phyloP scores from a whole-genome alignment of 2,113 vertebrate genomes.

The Macaca nemestrina region DNA sequence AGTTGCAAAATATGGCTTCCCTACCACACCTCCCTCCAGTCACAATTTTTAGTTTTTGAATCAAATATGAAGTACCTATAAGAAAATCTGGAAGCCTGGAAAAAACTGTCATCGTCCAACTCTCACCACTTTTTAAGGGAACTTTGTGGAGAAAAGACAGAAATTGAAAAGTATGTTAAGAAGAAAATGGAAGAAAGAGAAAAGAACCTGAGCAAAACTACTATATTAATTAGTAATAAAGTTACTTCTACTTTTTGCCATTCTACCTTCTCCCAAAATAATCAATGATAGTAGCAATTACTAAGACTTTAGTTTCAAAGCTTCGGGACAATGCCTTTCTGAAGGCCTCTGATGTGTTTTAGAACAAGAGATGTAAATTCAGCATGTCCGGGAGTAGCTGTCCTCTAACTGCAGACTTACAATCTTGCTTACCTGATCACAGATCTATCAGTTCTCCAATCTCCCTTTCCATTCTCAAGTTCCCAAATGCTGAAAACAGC shows the following conservation, averaged over 20 bases:
- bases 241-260: neutral
- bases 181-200: neutral
- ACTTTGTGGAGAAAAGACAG: neutral
- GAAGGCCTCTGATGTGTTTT: neutral
- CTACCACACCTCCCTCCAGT: neutral
- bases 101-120: neutral
- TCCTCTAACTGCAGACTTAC: neutral
- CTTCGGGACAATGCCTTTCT: neutral
- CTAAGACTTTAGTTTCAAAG: conserved; percentile 29
- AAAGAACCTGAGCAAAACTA: neutral
- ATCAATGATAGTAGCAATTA: neutral
- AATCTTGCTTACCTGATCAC: neutral
- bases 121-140: neutral
- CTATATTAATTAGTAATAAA: neutral
- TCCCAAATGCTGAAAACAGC: conserved; percentile 1
- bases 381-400: neutral
- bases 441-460: neutral
- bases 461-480: neutral
- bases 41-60: neutral
- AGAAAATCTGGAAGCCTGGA: neutral
- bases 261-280: conserved; percentile 48
- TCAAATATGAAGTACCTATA: neutral
- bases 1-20: neutral
- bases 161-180: neutral
- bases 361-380: neutral